These are phyloP conservation scores for Apamea epomidion DNA, from an alignment of 2,888 invertebrate genomes.

Conservation along the genomic window DNA sequence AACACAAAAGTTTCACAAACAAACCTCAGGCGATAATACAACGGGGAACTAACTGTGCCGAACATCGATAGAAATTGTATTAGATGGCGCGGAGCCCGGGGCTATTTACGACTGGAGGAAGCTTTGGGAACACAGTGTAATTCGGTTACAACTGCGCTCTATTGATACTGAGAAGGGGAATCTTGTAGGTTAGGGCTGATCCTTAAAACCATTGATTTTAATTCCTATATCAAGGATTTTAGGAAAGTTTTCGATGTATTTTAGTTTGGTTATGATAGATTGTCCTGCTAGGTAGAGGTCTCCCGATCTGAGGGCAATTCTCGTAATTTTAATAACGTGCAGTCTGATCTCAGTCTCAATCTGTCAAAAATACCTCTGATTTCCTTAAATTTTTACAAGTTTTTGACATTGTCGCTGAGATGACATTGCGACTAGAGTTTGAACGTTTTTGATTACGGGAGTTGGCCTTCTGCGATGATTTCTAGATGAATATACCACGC, in stretches of 20 bases:
- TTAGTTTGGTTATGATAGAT: neutral
- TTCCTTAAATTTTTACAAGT: too few species aligned
- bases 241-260: neutral
- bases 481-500: neutral
- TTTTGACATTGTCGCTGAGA: too few species aligned
- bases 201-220: neutral
- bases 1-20: conserved; percentile 17
- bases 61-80: conserved; percentile 51
- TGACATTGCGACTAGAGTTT: too few species aligned
- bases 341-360: too few species aligned
- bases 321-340: too few species aligned
- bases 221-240: neutral
- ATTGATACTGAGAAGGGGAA: conserved; percentile 11
- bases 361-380: too few species aligned
- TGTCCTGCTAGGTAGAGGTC: neutral
- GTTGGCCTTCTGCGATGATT: neutral
- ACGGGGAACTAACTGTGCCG: conserved; percentile 15
- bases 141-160: conserved; percentile 28
- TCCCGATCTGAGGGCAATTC: neutral
- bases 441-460: too few species aligned
- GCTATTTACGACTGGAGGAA: conserved; percentile 30
- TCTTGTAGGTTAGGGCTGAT: neutral
- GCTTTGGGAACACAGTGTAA: conserved; percentile 37
- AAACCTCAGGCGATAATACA: conserved; percentile 14
- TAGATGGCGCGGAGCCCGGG: conserved; percentile 22